Evolutionary conservation across 2,888 invertebrate genomes (phyloP).

Genomic region (Physocephala rufipes): DNA sequence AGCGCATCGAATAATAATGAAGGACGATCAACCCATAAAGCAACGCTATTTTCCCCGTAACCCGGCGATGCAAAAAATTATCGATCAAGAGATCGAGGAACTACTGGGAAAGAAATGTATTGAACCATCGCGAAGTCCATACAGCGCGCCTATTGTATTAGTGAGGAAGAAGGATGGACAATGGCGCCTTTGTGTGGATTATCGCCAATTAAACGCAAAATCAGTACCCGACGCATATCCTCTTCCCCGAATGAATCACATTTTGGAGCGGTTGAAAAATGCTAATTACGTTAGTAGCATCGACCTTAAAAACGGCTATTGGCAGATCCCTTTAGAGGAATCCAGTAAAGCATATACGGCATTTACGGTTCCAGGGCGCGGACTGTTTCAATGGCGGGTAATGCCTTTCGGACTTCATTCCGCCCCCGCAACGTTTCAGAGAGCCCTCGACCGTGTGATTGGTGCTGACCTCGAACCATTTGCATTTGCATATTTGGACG

Average conservation of each 20-base stretch:
- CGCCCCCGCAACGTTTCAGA: slow-evolving; percentile 16
- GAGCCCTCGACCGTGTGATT: not conserved
- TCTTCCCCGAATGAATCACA: too few species aligned
- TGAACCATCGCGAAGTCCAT: slow-evolving; percentile 1
- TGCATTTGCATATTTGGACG: slow-evolving; percentile 23
- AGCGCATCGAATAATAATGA: not conserved
- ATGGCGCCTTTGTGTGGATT: slow-evolving; percentile 8
- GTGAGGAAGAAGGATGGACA: slow-evolving; percentile 6
- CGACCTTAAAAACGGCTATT: too few species aligned
- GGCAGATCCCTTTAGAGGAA: too few species aligned
- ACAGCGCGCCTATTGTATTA: slow-evolving; percentile 9
- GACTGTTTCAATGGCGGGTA: too few species aligned
- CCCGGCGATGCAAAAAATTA: not conserved
- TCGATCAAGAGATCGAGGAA: slow-evolving; percentile 5
- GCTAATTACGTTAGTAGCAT: too few species aligned
- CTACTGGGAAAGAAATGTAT: not conserved
- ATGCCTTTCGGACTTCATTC: slow-evolving; percentile 26
- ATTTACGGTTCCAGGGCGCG: too few species aligned
- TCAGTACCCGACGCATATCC: too few species aligned
- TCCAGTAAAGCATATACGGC: too few species aligned
- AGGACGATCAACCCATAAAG: slow-evolving; percentile 3
- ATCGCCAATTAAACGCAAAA: not conserved
- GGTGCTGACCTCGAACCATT: slow-evolving; percentile 15
- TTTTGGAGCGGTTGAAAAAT: too few species aligned
- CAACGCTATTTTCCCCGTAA: slow-evolving; percentile 10